Conservation (phyloP, 2,888 invertebrate genomes). For the Aquatica leii region DNA sequence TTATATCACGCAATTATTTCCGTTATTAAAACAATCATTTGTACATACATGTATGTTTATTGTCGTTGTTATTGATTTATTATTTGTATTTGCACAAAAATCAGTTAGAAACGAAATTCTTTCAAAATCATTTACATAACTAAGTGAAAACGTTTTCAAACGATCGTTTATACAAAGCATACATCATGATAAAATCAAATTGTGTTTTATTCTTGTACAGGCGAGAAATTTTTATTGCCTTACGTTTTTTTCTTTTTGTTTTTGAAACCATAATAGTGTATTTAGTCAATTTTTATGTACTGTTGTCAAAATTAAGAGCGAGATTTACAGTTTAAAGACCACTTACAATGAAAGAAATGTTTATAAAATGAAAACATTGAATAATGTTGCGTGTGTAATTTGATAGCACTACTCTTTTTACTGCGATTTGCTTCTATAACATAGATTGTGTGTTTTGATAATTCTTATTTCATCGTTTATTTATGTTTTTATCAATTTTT, state of each 20-base stretch:
- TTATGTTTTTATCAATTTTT: too few relatives aligned
- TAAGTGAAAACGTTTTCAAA: conserved; percentile 1
- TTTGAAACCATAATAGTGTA: too few relatives aligned
- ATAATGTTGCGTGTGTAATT: too few relatives aligned
- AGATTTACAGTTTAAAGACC: too few relatives aligned
- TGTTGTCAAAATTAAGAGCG: too few relatives aligned
- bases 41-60: background rate
- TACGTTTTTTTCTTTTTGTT: background rate
- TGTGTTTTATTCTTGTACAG: background rate
- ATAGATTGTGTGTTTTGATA: too few relatives aligned
- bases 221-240: conserved; percentile 6
- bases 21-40: conserved; percentile 24
- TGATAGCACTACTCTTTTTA: too few relatives aligned
- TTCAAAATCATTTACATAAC: conserved; percentile 3
- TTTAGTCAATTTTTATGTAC: too few relatives aligned
- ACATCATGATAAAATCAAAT: background rate
- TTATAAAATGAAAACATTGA: too few relatives aligned
- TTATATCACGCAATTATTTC: conserved; percentile 35
- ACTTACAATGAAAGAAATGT: too few relatives aligned
- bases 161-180: background rate
- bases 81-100: background rate
- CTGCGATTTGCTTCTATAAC: too few relatives aligned
- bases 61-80: background rate
- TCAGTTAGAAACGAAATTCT: background rate
- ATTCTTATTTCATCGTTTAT: too few relatives aligned